These are phyloP conservation scores for Trissolcus japonicus DNA, from an alignment of 2,888 invertebrate genomes.

Conservation along the genomic window DNA sequence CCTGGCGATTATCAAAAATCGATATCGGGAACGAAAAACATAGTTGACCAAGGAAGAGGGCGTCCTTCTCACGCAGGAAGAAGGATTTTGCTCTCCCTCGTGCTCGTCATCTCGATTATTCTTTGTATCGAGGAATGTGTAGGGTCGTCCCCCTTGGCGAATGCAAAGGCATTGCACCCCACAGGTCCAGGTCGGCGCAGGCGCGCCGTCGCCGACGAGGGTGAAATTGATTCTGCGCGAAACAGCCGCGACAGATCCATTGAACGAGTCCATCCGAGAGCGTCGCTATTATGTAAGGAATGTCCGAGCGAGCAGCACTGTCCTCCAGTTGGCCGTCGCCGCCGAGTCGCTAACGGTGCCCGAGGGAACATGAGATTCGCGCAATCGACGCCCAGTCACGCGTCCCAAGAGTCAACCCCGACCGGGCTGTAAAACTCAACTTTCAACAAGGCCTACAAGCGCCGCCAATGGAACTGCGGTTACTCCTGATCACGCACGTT, in stretches of 20 bases:
- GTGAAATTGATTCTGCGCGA: conserved; percentile 59
- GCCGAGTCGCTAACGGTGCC: conserved; percentile 5
- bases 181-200: conserved; percentile 55
- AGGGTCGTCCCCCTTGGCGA: conserved; percentile 50
- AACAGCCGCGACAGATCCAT: conserved; percentile 51
- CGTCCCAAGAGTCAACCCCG: conserved; percentile 27
- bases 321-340: conserved; percentile 9
- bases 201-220: conserved; percentile 44
- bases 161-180: conserved; percentile 56
- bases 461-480: conserved; percentile 55
- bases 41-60: conserved; percentile 34
- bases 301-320: conserved; percentile 34
- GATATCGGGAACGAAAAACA: conserved; percentile 38
- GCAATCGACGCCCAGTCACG: conserved; percentile 25
- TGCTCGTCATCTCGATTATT: conserved; percentile 53
- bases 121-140: conserved; percentile 52
- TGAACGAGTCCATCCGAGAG: conserved; percentile 55
- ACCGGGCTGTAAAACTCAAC: conserved; percentile 23
- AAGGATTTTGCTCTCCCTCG: conserved; percentile 29
- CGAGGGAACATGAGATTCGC: conserved; percentile 42
- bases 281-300: conserved; percentile 56
- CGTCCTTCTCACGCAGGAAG: conserved; percentile 5
- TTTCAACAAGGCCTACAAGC: conserved; percentile 18
- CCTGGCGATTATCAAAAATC: conserved; percentile 37
- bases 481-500: conserved; percentile 53